These are phyloP conservation scores for Dascillus cervinus DNA, from an alignment of 2,888 invertebrate genomes.

Conservation along the genomic window DNA sequence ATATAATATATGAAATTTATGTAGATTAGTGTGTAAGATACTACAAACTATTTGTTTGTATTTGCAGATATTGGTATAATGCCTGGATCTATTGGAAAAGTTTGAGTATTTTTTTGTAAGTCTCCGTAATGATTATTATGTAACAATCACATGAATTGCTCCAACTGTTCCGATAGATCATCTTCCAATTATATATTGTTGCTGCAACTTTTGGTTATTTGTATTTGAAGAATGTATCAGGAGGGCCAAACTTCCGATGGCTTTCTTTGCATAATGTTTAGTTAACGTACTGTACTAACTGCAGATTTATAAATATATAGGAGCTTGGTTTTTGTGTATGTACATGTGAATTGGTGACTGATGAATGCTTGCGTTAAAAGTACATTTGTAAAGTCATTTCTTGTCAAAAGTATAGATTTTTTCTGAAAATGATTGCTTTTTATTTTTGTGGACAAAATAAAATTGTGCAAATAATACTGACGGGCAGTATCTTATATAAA, in stretches of 20 bases:
- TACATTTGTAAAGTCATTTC: constrained; percentile 51
- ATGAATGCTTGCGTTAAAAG: constrained; percentile 41
- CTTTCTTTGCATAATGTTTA: constrained; percentile 38
- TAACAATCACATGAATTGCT: too few species aligned
- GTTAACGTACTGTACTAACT: constrained; percentile 36
- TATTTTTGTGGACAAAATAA: too few species aligned
- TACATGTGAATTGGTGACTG: constrained; percentile 30
- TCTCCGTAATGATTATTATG: not conserved
- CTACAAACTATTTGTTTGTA: constrained; percentile 26
- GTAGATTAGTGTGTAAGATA: constrained; percentile 35
- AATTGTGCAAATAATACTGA: too few species aligned
- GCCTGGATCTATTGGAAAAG: constrained; percentile 11
- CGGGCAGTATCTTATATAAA: too few species aligned
- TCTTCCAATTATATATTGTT: constrained; percentile 11
- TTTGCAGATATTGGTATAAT: constrained; percentile 12
- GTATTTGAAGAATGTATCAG: constrained; percentile 26
- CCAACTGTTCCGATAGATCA: constrained; percentile 12
- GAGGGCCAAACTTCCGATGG: constrained; percentile 26
- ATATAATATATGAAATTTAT: constrained; percentile 47
- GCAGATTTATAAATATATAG: constrained; percentile 35
- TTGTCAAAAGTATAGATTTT: constrained; percentile 48
- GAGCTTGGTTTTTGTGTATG: constrained; percentile 47
- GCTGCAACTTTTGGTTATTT: constrained; percentile 24
- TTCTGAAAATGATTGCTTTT: too few species aligned
- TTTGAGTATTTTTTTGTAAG: not conserved